Evolutionary conservation across 37 sponge, comb jelly and placozoan species (phyloP), one percentile per base, ranked within the genome.

Genomic region (Oscarella lobularis): DNA sequence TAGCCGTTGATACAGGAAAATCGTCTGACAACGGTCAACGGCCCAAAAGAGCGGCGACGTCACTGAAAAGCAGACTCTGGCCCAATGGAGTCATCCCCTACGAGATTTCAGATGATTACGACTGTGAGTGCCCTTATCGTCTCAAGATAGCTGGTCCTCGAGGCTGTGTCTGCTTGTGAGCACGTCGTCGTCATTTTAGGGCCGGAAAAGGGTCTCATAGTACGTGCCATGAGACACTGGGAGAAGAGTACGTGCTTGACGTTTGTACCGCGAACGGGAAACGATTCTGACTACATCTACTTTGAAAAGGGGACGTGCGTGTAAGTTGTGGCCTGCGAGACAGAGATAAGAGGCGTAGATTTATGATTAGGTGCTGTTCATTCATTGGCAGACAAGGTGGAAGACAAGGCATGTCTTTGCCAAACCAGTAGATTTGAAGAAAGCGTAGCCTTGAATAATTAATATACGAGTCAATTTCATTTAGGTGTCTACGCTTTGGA

Each of bases 171-270:
- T n/a, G n/a, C n/a, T n/a, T n/a, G n/a, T n/a, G n/a, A n/a, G n/a
- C n/a, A n/a, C n/a, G n/a, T n/a, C n/a, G n/a, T n/a, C n/a, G n/a
- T n/a, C n/a, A n/a, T n/a, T n/a, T n/a, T n/a, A n/a, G n/a, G n/a
- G n/a, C n/a, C n/a, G n/a, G n/a, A 48, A 27, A 48, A 48, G 60
- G 60, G 14, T 27, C 14, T 48, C 60, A 48, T 48, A 48, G 9
- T 48, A 0, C 2, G 20, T 14, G 83, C 72, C 14, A 86, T 86
- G 79, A 39, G 66, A 2, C 75, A 82, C 48, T 87, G 87, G 87
- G 75, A 68, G 77, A 30, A 54, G 2, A 36, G 79, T 78, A 87
- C 87, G 27, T 87, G 87, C 41, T 54, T 87, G 38, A 75, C 40
- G 40, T 87, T 87, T 80, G 80, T 82, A 30, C 77, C 73, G 1